These are phyloP conservation scores for Drosophila guanche DNA, from an alignment of 1,140 invertebrate genomes.

Conservation along the genomic window DNA sequence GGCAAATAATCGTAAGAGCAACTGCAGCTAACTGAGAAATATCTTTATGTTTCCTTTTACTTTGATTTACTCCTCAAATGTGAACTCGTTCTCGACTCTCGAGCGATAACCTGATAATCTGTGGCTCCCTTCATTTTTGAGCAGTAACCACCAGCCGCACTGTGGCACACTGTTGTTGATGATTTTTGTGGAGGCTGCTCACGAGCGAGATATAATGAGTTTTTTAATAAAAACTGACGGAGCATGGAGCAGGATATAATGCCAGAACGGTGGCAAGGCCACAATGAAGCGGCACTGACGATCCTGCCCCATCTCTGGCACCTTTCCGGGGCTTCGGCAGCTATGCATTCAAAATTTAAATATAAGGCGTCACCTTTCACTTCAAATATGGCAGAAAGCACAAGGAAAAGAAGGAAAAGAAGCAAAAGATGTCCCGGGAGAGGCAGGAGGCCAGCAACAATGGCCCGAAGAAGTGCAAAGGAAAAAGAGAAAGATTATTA, in stretches of 20 bases:
- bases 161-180: neutral
- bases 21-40: no score
- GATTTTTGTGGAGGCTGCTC: conserved; percentile 23
- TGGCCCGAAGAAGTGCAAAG: neutral
- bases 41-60: no score
- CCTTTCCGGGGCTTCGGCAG: neutral
- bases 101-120: no score
- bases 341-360: conserved; percentile 60
- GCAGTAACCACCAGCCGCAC: no score
- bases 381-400: conserved; percentile 33
- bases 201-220: conserved; percentile 64
- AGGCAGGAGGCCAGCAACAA: neutral
- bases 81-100: no score
- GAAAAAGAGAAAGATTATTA: neutral
- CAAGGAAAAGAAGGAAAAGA: conserved; percentile 23
- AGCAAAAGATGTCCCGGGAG: neutral
- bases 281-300: conserved; percentile 24
- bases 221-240: conserved; percentile 68
- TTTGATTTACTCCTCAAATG: no score
- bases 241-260: conserved; percentile 46
- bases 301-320: conserved; percentile 1
- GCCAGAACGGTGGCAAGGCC: conserved; percentile 14
- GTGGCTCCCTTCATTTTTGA: no score
- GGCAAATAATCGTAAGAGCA: no score
- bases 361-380: conserved; percentile 63